These are phyloP conservation scores for Trissonchulus sp. DNA, from an alignment of 2,888 invertebrate species.

Conservation along the genomic window DNA sequence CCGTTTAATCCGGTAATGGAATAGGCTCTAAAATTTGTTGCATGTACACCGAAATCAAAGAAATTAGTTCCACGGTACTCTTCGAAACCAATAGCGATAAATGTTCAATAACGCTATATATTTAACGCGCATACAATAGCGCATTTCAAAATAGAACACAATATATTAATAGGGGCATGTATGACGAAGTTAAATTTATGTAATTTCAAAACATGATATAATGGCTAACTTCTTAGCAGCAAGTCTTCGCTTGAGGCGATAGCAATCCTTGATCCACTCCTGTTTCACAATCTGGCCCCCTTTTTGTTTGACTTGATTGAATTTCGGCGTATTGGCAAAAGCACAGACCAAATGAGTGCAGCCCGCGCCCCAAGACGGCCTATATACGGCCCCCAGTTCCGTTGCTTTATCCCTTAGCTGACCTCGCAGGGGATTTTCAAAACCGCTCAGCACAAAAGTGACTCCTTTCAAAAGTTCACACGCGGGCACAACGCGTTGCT, in stretches of 20 bases:
- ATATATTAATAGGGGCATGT: no score
- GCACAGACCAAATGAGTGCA: slow-evolving; percentile 86
- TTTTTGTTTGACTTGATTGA: slow-evolving; percentile 64
- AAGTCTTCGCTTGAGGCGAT: slow-evolving; percentile 54
- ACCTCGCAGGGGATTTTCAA: slow-evolving; percentile 71
- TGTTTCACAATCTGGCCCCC: slow-evolving; percentile 63
- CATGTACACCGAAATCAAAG: no score
- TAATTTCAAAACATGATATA: no score
- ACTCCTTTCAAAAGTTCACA: slow-evolving; percentile 64
- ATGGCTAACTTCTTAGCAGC: neutral
- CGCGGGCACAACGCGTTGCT: slow-evolving; percentile 41
- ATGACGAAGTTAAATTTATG: no score
- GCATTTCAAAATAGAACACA: no score
- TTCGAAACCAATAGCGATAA: no score
- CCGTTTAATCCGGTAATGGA: no score
- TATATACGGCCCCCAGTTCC: slow-evolving; percentile 72
- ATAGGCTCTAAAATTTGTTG: no score
- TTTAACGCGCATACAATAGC: no score
- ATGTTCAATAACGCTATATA: no score
- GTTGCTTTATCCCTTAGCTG: slow-evolving; percentile 65
- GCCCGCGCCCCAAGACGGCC: slow-evolving; percentile 65
- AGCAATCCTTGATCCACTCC: slow-evolving; percentile 69
- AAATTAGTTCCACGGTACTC: no score
- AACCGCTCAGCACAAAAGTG: slow-evolving; percentile 76
- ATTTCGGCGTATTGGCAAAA: slow-evolving; percentile 80